Percentiles rank a stretch among this genome's conserved stretches.
Conservation (phyloP, 2,888 invertebrate species). For the Agrilus mali region DNA sequence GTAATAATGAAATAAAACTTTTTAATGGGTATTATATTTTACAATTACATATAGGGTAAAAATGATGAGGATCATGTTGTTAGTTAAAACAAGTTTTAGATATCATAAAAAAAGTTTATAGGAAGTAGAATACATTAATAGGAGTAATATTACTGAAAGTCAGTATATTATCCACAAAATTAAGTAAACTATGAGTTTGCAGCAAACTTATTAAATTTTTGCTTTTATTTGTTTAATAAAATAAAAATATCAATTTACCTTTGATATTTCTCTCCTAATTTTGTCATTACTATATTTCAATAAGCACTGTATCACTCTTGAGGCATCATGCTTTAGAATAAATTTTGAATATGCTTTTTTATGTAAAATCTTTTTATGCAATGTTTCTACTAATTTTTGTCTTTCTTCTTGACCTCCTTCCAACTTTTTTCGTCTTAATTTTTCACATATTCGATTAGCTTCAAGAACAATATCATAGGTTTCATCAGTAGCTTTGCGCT, state of each 20-base stretch:
- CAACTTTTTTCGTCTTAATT: conserved; percentile 34
- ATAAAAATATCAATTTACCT: conserved; percentile 24
- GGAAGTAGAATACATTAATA: no score
- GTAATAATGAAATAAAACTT: not conserved
- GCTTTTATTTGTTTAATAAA: not conserved
- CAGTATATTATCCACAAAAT: no score
- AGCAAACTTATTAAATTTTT: no score
- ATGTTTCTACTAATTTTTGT: conserved; percentile 43
- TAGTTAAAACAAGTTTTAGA: no score
- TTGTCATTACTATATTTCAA: conserved; percentile 57
- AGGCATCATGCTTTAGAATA: conserved; percentile 75
- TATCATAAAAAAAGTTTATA: no score
- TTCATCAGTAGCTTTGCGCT: conserved; percentile 47
- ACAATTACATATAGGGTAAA: no score
- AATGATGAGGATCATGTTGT: no score
- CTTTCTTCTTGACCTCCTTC: conserved; percentile 45
- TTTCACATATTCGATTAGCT: conserved; percentile 49
- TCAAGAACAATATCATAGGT: conserved; percentile 40
- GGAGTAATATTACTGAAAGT: no score
- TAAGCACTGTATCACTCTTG: conserved; percentile 79
- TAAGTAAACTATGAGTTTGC: no score
- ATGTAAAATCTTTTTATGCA: conserved; percentile 48
- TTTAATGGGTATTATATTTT: not conserved
- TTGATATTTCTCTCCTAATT: conserved; percentile 54
- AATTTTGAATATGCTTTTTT: conserved; percentile 52